phyloP scores from a whole-genome alignment of 1,140 invertebrate genomes.

The Lutraria rhynchaena region DNA sequence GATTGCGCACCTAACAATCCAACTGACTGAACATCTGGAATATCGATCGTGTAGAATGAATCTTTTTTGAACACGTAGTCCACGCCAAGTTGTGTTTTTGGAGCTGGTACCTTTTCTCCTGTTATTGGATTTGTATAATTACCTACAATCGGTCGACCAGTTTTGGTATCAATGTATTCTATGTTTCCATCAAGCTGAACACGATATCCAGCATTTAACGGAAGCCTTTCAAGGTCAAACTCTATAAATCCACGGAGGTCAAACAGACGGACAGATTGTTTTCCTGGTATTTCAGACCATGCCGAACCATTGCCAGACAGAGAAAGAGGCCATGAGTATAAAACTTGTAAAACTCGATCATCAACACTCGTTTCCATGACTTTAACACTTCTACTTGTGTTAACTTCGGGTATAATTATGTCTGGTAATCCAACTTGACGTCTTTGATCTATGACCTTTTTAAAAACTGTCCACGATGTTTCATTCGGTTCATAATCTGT shows the following conservation, averaged over 20 bases:
- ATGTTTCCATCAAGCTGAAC: constrained; percentile 21
- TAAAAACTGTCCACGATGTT: constrained; percentile 64
- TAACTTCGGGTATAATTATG: constrained; percentile 61
- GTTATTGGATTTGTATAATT: constrained; percentile 20
- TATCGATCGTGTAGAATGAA: constrained; percentile 47
- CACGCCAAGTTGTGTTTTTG: neutral
- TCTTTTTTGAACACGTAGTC: constrained; percentile 45
- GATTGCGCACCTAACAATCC: constrained; percentile 43
- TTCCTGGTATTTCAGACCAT: constrained; percentile 59
- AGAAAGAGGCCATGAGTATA: constrained; percentile 10
- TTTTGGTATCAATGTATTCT: neutral
- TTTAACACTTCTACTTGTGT: constrained; percentile 11
- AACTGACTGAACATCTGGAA: constrained; percentile 1
- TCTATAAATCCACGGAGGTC: constrained; percentile 43
- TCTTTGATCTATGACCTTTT: constrained; percentile 61
- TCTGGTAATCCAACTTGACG: constrained; percentile 51
- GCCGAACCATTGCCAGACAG: constrained; percentile 54
- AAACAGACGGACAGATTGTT: constrained; percentile 43
- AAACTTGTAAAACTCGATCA: constrained; percentile 33
- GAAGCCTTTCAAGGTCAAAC: constrained; percentile 10
- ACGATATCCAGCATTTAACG: constrained; percentile 7
- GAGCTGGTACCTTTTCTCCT: neutral
- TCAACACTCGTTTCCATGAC: constrained; percentile 42
- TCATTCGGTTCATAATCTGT: constrained; percentile 60
- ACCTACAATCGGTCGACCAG: neutral